These are phyloP conservation scores for Drosophila prosaltans DNA, from an alignment of 1,140 invertebrate species.

Conservation along the genomic window DNA sequence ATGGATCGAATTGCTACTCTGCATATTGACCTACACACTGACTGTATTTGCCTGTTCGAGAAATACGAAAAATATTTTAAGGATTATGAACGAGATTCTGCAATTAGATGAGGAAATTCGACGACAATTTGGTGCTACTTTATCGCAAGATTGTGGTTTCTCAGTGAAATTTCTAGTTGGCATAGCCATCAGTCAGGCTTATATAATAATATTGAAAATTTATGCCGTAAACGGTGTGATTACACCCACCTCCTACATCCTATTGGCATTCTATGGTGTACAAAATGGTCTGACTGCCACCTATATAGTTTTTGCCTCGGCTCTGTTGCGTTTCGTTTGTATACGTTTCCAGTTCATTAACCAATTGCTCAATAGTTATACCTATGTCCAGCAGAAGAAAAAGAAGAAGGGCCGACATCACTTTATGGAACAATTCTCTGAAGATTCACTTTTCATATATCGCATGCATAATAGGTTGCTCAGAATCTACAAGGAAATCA, in stretches of 20 bases:
- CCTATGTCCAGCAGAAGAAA: slow-evolving; percentile 58
- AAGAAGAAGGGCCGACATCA: slow-evolving; percentile 14
- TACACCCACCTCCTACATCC: slow-evolving; percentile 64
- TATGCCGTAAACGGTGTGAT: slow-evolving; percentile 39
- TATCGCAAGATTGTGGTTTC: slow-evolving; percentile 64
- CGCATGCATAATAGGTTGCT: slow-evolving; percentile 77
- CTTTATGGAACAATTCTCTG: slow-evolving; percentile 67
- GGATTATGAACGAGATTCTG: slow-evolving; percentile 76
- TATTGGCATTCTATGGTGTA: slow-evolving; percentile 69
- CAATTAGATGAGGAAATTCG: slow-evolving; percentile 70
- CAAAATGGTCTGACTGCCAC: slow-evolving; percentile 72
- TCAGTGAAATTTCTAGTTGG: slow-evolving; percentile 68
- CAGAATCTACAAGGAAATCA: slow-evolving; percentile 73
- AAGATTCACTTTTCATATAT: slow-evolving; percentile 75
- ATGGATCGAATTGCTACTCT: slow-evolving; percentile 75
- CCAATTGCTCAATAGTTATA: slow-evolving; percentile 61
- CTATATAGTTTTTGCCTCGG: slow-evolving; percentile 73
- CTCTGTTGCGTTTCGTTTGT: slow-evolving; percentile 64
- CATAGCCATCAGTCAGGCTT: slow-evolving; percentile 64
- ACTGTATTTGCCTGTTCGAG: slow-evolving; percentile 69
- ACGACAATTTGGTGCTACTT: slow-evolving; percentile 48
- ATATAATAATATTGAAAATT: slow-evolving; percentile 67
- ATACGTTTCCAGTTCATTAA: slow-evolving; percentile 72
- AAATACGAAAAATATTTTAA: slow-evolving; percentile 66
- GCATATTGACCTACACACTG: slow-evolving; percentile 67